Base-by-base conservation (phyloP, 1,140 invertebrate species). In the Aphelenchoides fujianensis region DNA sequence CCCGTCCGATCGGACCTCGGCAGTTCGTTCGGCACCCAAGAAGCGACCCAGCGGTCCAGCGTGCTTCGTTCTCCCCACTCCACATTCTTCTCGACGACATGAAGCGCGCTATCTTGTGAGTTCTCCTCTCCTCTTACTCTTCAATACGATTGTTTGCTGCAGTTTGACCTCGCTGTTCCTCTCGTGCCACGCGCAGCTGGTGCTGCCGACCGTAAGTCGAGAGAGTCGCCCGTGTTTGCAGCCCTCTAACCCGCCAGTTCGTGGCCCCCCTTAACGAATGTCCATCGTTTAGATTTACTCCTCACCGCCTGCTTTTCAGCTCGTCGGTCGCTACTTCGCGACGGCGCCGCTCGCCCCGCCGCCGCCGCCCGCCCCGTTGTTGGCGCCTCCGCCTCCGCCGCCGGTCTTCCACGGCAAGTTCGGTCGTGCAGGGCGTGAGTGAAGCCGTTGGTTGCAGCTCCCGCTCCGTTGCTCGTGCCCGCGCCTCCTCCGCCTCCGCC, bases 271-370 rank as follows among this genome's bases (percentile, higher is more conserved):
- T 59, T 16, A 19, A 5, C 55, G 7, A 7, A 59, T 19, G 55
- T 59, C 34, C 34, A 59, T 48, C 5, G 34, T 59, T 59, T 59
- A 59, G 55, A 59, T 59, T 5, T 59, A 59, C n/a, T 59, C 55
- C 5, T 30, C 28, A 59, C 55, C 23, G 5, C 55, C 12, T 48
- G 55, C 5, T 59, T 59, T 59, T 59, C 55, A 59, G 55, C 55
- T 59, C 19, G 41, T 48, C 41, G 41, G 41, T 48, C 55, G 55
- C 7, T 59, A 59, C 23, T 59, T 59, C 34, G 55, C 55, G 34
- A 59, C 5, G 5, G 55, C 55, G 5, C 55, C 55, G 34, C 23
- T 59, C 7, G 55, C 5, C 7, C 5, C 7, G 5, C 5, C 55
- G 7, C 41, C 41, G 41, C 41, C 41, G 41, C 41, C 55, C 41